Evolutionary conservation across 2,797 vertebrate species (phyloP).

Genomic region (Triplophysa yarkandensis): DNA sequence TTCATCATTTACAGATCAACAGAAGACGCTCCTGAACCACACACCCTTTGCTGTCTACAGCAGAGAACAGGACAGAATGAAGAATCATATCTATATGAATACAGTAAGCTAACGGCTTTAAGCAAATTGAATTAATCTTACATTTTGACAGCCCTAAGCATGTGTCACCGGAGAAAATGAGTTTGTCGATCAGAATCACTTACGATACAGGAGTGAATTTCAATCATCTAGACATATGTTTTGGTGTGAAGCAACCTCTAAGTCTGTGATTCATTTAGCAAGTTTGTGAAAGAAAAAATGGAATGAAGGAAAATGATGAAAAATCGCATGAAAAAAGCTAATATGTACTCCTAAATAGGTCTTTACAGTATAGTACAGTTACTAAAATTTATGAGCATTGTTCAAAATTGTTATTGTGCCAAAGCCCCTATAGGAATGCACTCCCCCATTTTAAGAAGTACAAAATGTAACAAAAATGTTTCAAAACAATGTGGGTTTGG

Average conservation of each 20-base stretch:
- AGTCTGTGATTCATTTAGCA: neutral
- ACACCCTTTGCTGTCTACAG: neutral
- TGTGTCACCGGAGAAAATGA: neutral
- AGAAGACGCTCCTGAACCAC: neutral
- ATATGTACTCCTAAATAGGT: neutral
- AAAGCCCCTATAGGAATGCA: too few species aligned
- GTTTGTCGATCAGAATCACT: constrained; percentile 3
- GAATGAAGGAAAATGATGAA: constrained; percentile 21
- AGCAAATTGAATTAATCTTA: neutral
- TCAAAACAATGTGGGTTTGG: too few species aligned
- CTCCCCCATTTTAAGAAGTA: too few species aligned
- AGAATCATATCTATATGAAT: neutral
- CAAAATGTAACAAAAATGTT: too few species aligned
- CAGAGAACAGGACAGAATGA: neutral
- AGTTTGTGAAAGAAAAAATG: constrained; percentile 20
- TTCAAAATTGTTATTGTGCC: too few species aligned
- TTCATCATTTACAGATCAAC: neutral
- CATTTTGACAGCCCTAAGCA: neutral
- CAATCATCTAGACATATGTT: neutral
- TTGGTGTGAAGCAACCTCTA: neutral
- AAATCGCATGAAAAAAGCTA: neutral
- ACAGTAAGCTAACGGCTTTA: neutral
- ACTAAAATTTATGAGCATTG: too few species aligned
- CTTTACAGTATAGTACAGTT: too few species aligned
- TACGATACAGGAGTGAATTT: neutral